These are phyloP conservation scores for Holacanthus passer DNA, from an alignment of 2,113 vertebrate species.

Conservation along the genomic window DNA sequence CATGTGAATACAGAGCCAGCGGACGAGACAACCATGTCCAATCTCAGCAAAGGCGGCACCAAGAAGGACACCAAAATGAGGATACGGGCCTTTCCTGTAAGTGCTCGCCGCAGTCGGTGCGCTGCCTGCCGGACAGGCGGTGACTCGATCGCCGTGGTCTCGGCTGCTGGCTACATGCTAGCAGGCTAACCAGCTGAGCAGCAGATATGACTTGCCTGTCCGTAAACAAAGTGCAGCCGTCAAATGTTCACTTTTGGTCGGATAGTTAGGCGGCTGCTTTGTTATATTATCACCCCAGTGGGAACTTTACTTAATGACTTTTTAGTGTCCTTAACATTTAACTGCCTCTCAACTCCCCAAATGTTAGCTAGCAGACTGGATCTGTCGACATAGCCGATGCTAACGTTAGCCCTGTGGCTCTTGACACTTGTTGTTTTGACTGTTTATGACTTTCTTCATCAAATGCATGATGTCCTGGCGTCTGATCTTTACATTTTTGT, in stretches of 20 bases:
- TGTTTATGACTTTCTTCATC: slow-evolving; percentile 1
- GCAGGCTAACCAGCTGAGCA: slow-evolving; percentile 60
- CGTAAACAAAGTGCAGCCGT: slow-evolving; percentile 54
- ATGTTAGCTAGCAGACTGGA: slow-evolving; percentile 33
- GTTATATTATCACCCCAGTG: neutral
- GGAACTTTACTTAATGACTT: neutral
- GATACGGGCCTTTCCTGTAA: slow-evolving; percentile 99
- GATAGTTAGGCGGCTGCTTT: neutral
- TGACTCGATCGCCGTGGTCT: slow-evolving; percentile 77
- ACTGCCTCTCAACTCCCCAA: slow-evolving; percentile 19
- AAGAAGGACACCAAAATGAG: slow-evolving; percentile 99
- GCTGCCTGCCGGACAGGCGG: slow-evolving; percentile 33
- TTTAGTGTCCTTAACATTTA: neutral
- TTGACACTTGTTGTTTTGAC: slow-evolving; percentile 77
- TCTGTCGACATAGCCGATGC: slow-evolving; percentile 54
- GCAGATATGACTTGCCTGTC: slow-evolving; percentile 49
- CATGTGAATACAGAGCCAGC: slow-evolving; percentile 83
- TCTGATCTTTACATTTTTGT: neutral
- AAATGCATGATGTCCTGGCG: neutral
- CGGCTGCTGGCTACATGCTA: slow-evolving; percentile 57
- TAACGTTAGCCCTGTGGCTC: slow-evolving; percentile 54
- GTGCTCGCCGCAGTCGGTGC: slow-evolving; percentile 78
- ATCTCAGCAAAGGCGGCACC: slow-evolving; percentile 97
- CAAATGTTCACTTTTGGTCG: neutral
- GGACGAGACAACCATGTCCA: slow-evolving; percentile 91